Base-by-base conservation (phyloP, 2,113 vertebrate genomes). In the Gymnorhina tibicen region DNA sequence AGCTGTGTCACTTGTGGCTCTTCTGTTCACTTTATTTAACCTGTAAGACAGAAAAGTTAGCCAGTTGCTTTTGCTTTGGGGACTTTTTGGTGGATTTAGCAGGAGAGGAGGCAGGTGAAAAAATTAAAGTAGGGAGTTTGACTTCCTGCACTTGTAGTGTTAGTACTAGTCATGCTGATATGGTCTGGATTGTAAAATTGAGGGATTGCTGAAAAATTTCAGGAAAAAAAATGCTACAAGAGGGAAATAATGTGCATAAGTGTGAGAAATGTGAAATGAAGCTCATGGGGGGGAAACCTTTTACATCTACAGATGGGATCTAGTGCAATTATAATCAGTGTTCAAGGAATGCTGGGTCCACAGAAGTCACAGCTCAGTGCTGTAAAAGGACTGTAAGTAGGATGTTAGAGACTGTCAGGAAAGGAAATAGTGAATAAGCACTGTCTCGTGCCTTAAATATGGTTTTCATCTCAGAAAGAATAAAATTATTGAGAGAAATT, bases 1-100 rank as follows among this genome's bases (percentile, higher is more conserved):
- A 79, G 16, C 33, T 74, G 7, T 60, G 9, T 66, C 28, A 23
- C 8, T 76, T 0, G 0, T 39, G 16, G 18, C 22, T 85, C n/a
- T 70, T 73, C 59, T 69, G 46, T 77, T 46, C 3, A 1, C 35
- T 84, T 1, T 22, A 22, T 72, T 68, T 73, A 68, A 50, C 8
- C 70, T 33, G 15, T 42, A 8, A 93, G 37, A 73, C 66, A 88
- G 22, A 77, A 66, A 82, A 4, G 2, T 53, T 58, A 62, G 39
- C 8, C 30, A 32, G 41, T 35, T 62, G 21, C 23, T 68, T 82
- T 72, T 93, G 18, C 28, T 85, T 64, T 82, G 23, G 23, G 3
- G 12, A 9, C 47, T 62, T 80, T 68, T 52, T 37, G 8, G 10
- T 19, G 16, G n/a, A 58, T 87, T 59, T 75, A 70, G 39, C n/a